Evolutionary conservation across 1,140 invertebrate genomes (phyloP).

Genomic region (Vanessa atalanta): DNA sequence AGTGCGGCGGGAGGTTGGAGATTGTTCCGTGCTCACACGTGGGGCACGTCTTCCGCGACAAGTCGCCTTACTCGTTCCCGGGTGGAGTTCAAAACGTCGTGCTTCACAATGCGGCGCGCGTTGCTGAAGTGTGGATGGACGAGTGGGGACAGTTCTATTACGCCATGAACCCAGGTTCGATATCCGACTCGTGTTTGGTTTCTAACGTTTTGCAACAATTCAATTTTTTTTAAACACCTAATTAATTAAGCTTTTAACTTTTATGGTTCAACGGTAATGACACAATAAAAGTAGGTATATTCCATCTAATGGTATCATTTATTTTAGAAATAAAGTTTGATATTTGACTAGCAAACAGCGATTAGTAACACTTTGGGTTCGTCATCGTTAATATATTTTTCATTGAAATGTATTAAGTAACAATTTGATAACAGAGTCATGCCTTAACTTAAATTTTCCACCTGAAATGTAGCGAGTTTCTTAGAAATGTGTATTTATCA

Average conservation of each 20-base stretch:
- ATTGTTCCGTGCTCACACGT: conserved; percentile 98
- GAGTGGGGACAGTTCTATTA: conserved; percentile 99
- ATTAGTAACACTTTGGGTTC: not conserved
- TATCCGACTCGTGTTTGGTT: conserved; percentile 33
- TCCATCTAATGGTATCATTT: too few species aligned
- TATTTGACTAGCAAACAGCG: too few species aligned
- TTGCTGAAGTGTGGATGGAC: conserved; percentile 99
- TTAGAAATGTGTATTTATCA: conserved; percentile 15
- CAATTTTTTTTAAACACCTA: not conserved
- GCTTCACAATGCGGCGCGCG: conserved; percentile 97
- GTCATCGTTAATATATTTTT: not conserved
- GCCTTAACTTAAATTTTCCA: conserved; percentile 10
- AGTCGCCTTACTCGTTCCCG: conserved; percentile 99
- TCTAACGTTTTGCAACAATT: conserved; percentile 38
- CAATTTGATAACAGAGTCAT: conserved; percentile 10
- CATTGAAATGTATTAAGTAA: not conserved
- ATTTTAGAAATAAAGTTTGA: too few species aligned
- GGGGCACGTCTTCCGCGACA: conserved; percentile 99
- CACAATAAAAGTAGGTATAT: too few species aligned
- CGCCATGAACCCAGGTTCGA: conserved; percentile 98
- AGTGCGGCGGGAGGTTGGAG: conserved; percentile 97
- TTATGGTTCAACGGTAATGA: too few species aligned
- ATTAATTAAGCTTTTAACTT: too few species aligned
- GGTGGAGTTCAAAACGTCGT: conserved; percentile 98
- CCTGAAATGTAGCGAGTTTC: conserved; percentile 2